Evolutionary conservation across 2,113 vertebrate species (phyloP).

Genomic region (Aphyosemion australe): DNA sequence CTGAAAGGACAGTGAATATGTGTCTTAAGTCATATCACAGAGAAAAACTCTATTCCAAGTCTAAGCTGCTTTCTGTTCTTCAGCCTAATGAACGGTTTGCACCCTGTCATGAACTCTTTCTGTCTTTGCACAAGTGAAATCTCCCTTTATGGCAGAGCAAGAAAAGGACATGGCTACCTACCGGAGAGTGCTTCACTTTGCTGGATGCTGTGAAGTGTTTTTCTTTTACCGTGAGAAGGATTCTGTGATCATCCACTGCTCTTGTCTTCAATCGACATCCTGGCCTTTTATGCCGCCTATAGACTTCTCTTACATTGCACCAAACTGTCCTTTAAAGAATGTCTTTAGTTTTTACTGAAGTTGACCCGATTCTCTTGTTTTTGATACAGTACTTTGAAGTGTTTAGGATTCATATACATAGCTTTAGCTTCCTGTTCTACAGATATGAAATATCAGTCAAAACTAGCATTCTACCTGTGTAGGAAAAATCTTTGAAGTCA

Average conservation of each 20-base stretch:
- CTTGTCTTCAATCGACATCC: not conserved
- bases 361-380: no score
- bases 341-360: no score
- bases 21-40: not conserved
- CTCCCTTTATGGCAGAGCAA: not conserved
- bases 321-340: not conserved
- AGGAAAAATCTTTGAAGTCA: no score
- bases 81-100: not conserved
- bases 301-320: not conserved
- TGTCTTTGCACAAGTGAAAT: not conserved
- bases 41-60: not conserved
- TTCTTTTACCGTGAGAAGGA: not conserved
- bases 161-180: not conserved
- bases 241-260: not conserved
- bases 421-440: no score
- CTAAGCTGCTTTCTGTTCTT: not conserved
- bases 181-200: slow-evolving; percentile 1
- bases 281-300: not conserved
- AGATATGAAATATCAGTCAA: no score
- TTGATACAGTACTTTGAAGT: no score
- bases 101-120: not conserved
- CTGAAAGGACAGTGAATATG: not conserved
- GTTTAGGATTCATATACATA: no score
- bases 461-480: no score
- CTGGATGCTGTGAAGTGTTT: not conserved